Conservation (phyloP, 2,113 vertebrate species). For the Pantherophis guttatus region DNA sequence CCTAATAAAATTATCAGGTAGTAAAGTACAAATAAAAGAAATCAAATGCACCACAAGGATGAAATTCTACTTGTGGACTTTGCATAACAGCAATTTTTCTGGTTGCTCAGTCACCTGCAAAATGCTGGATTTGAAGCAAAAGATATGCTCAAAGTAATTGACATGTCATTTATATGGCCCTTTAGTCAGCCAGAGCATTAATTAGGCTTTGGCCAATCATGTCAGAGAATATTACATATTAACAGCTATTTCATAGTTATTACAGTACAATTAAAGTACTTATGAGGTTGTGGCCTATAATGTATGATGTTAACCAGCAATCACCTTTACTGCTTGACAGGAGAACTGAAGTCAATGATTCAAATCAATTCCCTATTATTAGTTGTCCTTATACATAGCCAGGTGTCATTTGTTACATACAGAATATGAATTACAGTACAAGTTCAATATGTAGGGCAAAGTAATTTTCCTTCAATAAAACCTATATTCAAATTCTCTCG, state of each 20-base stretch:
- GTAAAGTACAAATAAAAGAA: neutral
- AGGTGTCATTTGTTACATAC: neutral
- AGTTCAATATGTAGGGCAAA: neutral
- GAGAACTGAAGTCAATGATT: neutral
- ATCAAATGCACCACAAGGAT: too few species aligned
- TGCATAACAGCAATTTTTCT: neutral
- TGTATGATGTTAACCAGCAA: neutral
- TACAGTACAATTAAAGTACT: neutral
- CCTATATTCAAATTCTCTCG: neutral
- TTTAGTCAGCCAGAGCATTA: constrained; percentile 14
- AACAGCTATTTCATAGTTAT: constrained; percentile 1
- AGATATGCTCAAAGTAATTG: neutral
- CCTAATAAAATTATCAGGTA: neutral
- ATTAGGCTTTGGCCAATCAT: neutral
- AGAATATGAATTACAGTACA: neutral
- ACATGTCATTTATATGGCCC: neutral
- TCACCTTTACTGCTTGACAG: constrained; percentile 6
- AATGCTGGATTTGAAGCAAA: neutral
- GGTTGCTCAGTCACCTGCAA: neutral
- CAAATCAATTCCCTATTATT: constrained; percentile 11
- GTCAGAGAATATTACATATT: neutral
- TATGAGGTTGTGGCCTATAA: neutral
- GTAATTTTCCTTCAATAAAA: neutral
- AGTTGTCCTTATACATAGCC: neutral
- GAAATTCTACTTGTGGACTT: neutral